Conservation (phyloP, 2,797 vertebrate species). For the Macrochelys suwanniensis region DNA sequence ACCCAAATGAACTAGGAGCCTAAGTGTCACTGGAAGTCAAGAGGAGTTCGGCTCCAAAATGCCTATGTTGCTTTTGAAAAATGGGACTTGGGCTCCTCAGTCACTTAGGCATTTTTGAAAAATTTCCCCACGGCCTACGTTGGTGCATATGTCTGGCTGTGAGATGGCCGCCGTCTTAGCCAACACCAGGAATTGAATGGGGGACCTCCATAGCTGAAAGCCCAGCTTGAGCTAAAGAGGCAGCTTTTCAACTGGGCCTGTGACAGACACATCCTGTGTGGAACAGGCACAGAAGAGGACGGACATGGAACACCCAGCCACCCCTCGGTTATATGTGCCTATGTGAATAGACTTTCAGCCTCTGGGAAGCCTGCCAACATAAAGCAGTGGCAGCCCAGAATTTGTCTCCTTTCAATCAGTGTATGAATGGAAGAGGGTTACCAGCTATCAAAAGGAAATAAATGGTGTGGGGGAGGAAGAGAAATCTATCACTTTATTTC, state of each 20-base stretch:
- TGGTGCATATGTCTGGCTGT: neutral
- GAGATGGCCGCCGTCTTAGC: neutral
- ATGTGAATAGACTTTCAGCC: neutral
- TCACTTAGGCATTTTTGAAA: neutral
- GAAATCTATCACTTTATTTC: neutral
- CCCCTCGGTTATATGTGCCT: neutral
- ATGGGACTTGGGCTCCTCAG: neutral
- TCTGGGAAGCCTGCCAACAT: neutral
- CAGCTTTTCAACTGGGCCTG: neutral
- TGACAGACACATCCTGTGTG: neutral
- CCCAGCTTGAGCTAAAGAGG: neutral
- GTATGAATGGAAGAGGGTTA: neutral
- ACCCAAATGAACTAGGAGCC: neutral
- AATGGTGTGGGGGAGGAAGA: neutral
- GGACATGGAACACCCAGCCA: neutral
- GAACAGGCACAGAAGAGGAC: neutral
- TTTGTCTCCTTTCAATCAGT: neutral
- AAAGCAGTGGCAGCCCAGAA: neutral
- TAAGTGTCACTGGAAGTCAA: neutral
- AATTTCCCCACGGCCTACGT: neutral
- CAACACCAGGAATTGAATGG: neutral
- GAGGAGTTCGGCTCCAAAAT: neutral
- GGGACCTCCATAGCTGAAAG: neutral
- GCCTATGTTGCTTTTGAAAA: neutral
- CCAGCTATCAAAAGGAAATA: neutral